Evolutionary conservation across 2,888 invertebrate genomes (phyloP), one percentile per base, ranked within the genome.

Genomic region (Hanleya hanleyi): DNA sequence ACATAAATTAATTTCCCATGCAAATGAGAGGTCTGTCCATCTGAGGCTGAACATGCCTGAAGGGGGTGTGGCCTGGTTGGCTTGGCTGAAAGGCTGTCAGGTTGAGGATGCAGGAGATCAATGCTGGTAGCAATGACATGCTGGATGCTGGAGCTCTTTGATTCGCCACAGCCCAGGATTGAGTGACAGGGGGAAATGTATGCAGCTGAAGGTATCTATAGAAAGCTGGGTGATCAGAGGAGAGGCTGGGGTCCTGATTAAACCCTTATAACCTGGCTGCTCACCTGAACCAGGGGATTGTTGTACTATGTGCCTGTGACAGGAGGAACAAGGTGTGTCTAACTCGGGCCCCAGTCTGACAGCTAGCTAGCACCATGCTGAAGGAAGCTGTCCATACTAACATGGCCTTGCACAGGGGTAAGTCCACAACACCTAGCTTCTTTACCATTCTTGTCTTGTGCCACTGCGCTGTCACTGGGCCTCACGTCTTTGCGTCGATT

Each of bases 301-400:
- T 29, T 57, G 57, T 57, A 26, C 57, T 57, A 22, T 57, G 57
- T n/a, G n/a, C n/a, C n/a, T n/a, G 57, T 57, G 57, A 57, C 57
- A 57, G 57, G 22, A n/a, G 22, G 32, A 29, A 32, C 22, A 57
- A 57, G 57, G 57, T 57, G 57, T 57, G 57, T 18, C 32, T 29
- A 22, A 32, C 57, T 3, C 12, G 57, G 32, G 57, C 22, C 29
- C n/a, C n/a, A n/a, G n/a, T n/a, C n/a, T n/a, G n/a, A n/a, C n/a
- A n/a, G n/a, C n/a, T n/a, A n/a, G n/a, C n/a, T n/a, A 57, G 47
- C 47, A 47, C 26, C 22, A 57, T 57, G 57, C 22, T 57, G 26
- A 57, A 57, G 32, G 57, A 57, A 29, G 57, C 32, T 22, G 57
- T 22, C 5, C 15, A 32, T 22, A 57, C 29, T 29, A 57, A 29